Conservation (phyloP, 2,113 vertebrate species). For the Semnopithecus entellus region DNA sequence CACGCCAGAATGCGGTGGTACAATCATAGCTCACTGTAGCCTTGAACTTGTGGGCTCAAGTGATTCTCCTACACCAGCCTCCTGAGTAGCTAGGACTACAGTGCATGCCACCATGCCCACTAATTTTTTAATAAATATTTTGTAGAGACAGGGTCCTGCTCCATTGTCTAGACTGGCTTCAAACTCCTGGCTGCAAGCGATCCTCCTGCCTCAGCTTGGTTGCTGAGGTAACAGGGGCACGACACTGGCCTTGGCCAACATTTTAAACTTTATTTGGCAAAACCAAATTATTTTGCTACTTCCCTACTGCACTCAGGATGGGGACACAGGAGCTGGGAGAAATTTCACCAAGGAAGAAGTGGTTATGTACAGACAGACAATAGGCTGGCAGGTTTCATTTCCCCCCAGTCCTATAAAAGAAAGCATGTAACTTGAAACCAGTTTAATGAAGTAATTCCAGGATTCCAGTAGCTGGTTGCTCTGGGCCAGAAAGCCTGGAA, state of each 20-base stretch:
- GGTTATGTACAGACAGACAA: constrained; percentile 30
- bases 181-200: background rate
- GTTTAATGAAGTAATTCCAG: constrained; percentile 54
- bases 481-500: constrained; percentile 31
- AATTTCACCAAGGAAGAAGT: constrained; percentile 28
- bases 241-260: background rate
- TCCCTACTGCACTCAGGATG: background rate
- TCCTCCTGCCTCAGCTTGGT: background rate
- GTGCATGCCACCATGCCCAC: background rate
- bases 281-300: background rate
- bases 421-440: constrained; percentile 64
- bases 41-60: background rate
- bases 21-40: background rate
- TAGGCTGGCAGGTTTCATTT: background rate
- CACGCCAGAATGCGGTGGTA: background rate
- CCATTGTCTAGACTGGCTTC: background rate
- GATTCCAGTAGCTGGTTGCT: constrained; percentile 63
- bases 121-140: background rate
- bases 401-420: constrained; percentile 4
- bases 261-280: constrained; percentile 34
- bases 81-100: too few species aligned
- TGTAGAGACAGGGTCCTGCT: background rate
- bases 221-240: background rate
- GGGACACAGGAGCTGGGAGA: background rate
- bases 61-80: too few species aligned